Evolutionary conservation across 2,888 invertebrate species (phyloP), one percentile per base, ranked within the genome.

Genomic region (Aspidiotus destructor): DNA sequence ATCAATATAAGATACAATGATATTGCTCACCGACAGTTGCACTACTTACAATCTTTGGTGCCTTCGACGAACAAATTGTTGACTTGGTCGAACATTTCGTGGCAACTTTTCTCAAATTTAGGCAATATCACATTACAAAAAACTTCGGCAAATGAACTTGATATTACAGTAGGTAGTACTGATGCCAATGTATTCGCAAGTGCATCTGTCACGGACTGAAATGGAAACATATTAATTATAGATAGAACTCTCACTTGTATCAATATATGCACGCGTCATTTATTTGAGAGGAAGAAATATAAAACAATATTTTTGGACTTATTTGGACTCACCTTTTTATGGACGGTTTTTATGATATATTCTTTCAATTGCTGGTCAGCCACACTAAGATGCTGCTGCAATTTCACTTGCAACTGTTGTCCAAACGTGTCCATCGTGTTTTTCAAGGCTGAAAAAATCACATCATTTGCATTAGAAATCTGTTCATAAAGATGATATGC

Each of bases 51-150:
- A 79, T 96, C 94, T 76, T 87, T 87, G 8, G 94, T 91, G 67
- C 97, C 97, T 72, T 83, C 83, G 64, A 87, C 85, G 79, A 96
- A 97, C 16, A 88, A 85, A 63, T 89, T 88, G 76, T 93, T 92
- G 69, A 97, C 82, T 78, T 97, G 95, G 60, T 85, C 83, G 76
- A 95, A 93, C 83, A 97, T 88, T 75, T 85, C 85, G 74, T 87
- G 86, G 73, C 89, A 89, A 68, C 90, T 85, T 76, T 87, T 87
- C 77, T 96, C 94, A 82, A 93, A 89, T 44, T 87, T 85, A 5
- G 96, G 95, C 74, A 94, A 81, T 60, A 93, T 64, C 42, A 57
- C 42, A 55, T 64, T 64, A 64, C 64, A 64, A 28, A 64, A 64
- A 13, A 54, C 57, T 64, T 64, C 64, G 7, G 64, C 64, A 13